A percentile compares a stretch with the other conserved stretches of the same genome.
Evolutionary conservation across 2,113 vertebrate species (phyloP).

Genomic region (Semnornis frantzii): DNA sequence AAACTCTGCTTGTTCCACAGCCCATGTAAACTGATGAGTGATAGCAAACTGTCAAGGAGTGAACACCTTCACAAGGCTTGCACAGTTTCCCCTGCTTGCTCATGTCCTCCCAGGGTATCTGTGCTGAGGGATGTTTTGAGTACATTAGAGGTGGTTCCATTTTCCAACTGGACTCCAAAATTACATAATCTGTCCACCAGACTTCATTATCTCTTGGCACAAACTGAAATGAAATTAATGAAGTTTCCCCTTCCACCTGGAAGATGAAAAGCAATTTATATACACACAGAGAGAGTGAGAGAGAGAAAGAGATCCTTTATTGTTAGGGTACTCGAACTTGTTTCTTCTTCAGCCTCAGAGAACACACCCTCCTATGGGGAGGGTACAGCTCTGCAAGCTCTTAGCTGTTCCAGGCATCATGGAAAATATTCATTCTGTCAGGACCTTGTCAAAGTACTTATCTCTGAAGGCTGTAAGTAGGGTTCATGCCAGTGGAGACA

Average conservation of each 20-base stretch:
- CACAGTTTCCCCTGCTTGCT: not conserved
- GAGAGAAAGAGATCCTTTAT: not conserved
- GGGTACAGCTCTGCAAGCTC: not conserved
- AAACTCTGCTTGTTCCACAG: not conserved
- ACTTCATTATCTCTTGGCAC: not conserved
- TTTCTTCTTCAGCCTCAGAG: not conserved
- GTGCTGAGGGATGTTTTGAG: not conserved
- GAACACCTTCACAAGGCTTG: not conserved
- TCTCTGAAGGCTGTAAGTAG: not conserved
- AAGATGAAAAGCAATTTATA: not conserved
- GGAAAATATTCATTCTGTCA: not conserved
- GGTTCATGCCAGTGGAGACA: constrained; percentile 4
- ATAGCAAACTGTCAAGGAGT: not conserved
- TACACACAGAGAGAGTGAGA: not conserved
- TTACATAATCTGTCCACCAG: not conserved
- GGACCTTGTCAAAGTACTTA: not conserved
- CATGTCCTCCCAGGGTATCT: not conserved
- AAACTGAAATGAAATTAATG: not conserved
- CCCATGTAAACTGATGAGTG: not conserved
- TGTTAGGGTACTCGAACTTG: not conserved
- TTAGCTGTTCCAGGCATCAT: not conserved
- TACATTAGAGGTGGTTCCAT: not conserved
- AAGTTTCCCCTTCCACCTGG: not conserved
- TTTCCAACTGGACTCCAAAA: not conserved
- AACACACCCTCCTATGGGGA: not conserved